Evolutionary conservation across 1,140 invertebrate species (phyloP), one percentile per base, ranked within the genome.

Genomic region (Alviniconcha marisindica): DNA sequence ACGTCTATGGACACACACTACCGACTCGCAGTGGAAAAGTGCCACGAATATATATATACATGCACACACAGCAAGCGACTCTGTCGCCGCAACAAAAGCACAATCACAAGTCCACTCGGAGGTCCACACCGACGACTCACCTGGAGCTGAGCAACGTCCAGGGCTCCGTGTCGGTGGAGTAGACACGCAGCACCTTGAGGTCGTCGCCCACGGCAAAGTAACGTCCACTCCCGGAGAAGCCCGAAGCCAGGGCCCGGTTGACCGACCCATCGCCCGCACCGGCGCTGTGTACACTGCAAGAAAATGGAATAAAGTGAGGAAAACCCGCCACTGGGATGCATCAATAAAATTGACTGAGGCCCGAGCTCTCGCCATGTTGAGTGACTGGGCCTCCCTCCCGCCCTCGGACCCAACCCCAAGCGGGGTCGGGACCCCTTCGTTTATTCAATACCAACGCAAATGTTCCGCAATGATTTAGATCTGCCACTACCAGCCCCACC

Each of bases 261-360:
- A 71, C 24, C 60, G 28, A 7, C 7, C 60, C 60, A 24, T 63
- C 60, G 24, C 60, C 60, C 10, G 4, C 56, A 44, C 63, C 69
- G 63, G 71, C 83, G 82, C 71, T 21, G 51, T 56, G 78, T 74
- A 54, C 73, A 69, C 71, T 83, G 73, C 38, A 77, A 82, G 79
- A 88, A 81, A 82, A 84, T 82, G 74, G 82, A 66, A 82, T 71
- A 82, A 80, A 77, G 28, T 69, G 81, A 82, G 77, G 81, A 84
- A 85, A 81, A 76, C 44, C 44, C 7, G 44, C 44, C 44, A 48
- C 44, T 48, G 44, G 44, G 44, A 48, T 82, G 76, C 82, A 85
- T 88, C 87, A 86, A 88, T 88, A 88, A 86, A 81, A 88, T 86
- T 86, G 87, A 88, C 87, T 85, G 66, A 81, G 74, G 83, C 44